Evolutionary conservation across 2,888 invertebrate genomes (phyloP), one percentile per base, ranked within the genome.

Genomic region (Mimas tiliae): DNA sequence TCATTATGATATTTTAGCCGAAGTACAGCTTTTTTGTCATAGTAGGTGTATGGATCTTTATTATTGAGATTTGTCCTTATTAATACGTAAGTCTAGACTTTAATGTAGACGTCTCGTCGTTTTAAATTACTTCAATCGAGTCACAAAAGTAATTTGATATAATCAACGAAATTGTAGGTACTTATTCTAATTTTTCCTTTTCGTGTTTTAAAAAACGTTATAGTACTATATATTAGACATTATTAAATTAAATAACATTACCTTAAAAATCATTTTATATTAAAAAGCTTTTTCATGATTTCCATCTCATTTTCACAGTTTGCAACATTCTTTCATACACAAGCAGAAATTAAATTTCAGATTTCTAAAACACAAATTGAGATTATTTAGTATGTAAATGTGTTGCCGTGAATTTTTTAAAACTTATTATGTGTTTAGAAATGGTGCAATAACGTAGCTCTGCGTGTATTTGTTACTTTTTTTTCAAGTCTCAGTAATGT

Each of bases 211-310:
- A 50, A 27, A 27, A 4, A 27, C 27, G 1, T 27, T 27, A 3
- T 1, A 3, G 27, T 4, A 27, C 4, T 27, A 27, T 27, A 3
- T 27, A 27, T 27, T 27, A 27, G 2, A 27, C 27, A 27, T 27
- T 4, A 27, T 50, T 19, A 16, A 50, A 8, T 53, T 1, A 53
- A n/a, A n/a, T 33, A 55, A 38, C 16, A 55, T 38, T 19, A 58
- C 58, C 58, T 58, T 42, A 38, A 12, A 38, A 42, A 58, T n/a
- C 58, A 58, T 58, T 58, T 38, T 58, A 42, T 42, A 12, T 6
- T 38, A 19, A 58, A 58, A 21, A 42, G 16, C 42, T 0, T 12
- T 42, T 42, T 58, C 58, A 42, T 58, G 58, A 58, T 58, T 58
- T 58, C 42, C 58, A 58, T 42, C 38, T 58, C 1, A 58, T 58